Evolutionary conservation across 2,113 vertebrate species (phyloP).

Genomic region (Gymnorhina tibicen): DNA sequence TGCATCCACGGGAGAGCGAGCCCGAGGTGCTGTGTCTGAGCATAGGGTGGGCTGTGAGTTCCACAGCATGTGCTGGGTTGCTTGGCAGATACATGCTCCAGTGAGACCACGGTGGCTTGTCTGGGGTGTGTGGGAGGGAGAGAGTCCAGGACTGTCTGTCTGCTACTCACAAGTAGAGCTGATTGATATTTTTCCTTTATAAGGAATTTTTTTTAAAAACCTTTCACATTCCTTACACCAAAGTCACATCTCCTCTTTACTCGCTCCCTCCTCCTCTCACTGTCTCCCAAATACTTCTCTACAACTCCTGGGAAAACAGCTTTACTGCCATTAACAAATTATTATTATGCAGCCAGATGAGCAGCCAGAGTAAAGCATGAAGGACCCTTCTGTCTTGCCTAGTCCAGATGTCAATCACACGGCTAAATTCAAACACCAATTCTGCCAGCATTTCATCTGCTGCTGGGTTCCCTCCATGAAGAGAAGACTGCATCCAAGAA

Average conservation of each 20-base stretch:
- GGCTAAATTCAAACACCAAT: background rate
- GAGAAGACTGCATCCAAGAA: background rate
- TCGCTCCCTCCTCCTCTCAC: background rate
- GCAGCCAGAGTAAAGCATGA: background rate
- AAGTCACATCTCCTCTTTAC: background rate
- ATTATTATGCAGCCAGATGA: background rate
- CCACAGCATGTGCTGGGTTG: background rate
- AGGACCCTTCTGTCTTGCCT: background rate
- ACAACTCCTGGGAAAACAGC: constrained; percentile 29
- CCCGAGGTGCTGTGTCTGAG: background rate
- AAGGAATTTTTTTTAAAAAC: background rate
- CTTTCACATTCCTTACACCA: background rate
- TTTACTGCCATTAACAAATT: constrained; percentile 15
- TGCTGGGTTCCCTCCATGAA: background rate
- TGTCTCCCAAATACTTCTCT: background rate
- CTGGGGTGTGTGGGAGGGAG: background rate
- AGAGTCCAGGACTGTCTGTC: background rate
- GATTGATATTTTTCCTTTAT: constrained; percentile 2
- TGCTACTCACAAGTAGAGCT: background rate
- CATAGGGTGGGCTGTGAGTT: background rate
- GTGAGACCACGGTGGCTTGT: background rate
- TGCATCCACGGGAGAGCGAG: background rate
- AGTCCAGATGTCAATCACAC: background rate
- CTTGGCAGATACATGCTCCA: background rate
- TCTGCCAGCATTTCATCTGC: background rate